phyloP scores from a whole-genome alignment of 2,888 invertebrate species.

The Drosophila subsilvestris region DNA sequence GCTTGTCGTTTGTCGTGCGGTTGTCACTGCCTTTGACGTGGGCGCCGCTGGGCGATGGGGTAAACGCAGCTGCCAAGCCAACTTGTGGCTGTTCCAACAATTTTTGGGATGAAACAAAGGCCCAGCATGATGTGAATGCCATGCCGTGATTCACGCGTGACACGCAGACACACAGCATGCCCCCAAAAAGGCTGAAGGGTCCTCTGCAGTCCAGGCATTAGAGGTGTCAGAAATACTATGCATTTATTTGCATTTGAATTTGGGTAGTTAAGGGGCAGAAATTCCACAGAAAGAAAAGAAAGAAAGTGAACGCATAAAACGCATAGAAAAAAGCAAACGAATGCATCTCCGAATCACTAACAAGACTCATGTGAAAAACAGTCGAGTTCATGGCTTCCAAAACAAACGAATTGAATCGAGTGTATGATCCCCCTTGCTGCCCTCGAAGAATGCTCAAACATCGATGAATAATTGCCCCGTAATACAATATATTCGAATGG shows the following conservation, averaged over 20 bases:
- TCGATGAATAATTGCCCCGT: constrained; percentile 20
- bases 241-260: too few relatives aligned
- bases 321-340: too few relatives aligned
- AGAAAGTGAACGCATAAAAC: too few relatives aligned
- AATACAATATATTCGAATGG: constrained; percentile 16
- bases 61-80: constrained; percentile 25
- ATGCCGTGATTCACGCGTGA: constrained; percentile 33
- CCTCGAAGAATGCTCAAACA: neutral
- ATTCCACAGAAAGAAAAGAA: too few relatives aligned
- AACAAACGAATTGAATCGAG: neutral
- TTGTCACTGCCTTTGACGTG: constrained; percentile 15
- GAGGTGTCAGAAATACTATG: neutral
- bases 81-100: constrained; percentile 14
- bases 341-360: neutral
- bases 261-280: too few relatives aligned
- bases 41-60: constrained; percentile 19
- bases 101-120: constrained; percentile 16
- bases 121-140: constrained; percentile 19
- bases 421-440: neutral
- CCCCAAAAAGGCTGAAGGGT: neutral
- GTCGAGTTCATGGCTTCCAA: neutral
- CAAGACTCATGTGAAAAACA: neutral
- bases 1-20: constrained; percentile 10
- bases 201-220: neutral
- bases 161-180: neutral